Evolutionary conservation across 2,113 vertebrate genomes (phyloP).

Genomic region (Salvelinus alpinus): DNA sequence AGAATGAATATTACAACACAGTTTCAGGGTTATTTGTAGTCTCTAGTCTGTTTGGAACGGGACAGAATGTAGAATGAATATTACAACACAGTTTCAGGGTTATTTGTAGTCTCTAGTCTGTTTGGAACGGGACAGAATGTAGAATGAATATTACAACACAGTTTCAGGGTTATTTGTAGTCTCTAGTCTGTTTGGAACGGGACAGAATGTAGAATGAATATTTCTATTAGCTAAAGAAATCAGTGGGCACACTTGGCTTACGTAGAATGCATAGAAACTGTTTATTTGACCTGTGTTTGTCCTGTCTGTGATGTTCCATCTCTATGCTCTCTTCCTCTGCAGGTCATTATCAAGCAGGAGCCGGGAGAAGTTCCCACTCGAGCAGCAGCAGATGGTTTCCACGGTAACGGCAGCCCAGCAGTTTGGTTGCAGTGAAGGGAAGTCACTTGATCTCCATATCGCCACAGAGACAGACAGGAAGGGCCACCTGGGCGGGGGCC

Average conservation of each 20-base stretch:
- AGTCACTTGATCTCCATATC: constrained; percentile 95
- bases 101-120: too few relatives aligned
- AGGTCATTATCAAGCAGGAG: constrained; percentile 99
- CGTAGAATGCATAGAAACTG: too few relatives aligned
- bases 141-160: background rate
- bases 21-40: too few relatives aligned
- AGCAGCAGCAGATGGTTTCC: constrained; percentile 73
- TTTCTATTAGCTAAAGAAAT: too few relatives aligned
- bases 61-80: too few relatives aligned
- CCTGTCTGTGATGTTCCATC: background rate
- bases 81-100: too few relatives aligned
- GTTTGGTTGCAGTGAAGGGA: constrained; percentile 91
- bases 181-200: too few relatives aligned
- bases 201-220: too few relatives aligned
- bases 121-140: too few relatives aligned
- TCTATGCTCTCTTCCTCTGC: constrained; percentile 33
- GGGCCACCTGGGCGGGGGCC: constrained; percentile 72
- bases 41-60: too few relatives aligned
- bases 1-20: too few relatives aligned
- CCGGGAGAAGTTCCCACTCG: constrained; percentile 85
- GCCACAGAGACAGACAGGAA: constrained; percentile 83
- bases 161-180: constrained; percentile 10
- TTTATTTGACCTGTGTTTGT: background rate
- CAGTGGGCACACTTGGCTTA: too few relatives aligned
- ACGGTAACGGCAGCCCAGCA: constrained; percentile 79